Base-by-base conservation (phyloP, 1,140 invertebrate genomes). In the Trissolcus basalis region DNA sequence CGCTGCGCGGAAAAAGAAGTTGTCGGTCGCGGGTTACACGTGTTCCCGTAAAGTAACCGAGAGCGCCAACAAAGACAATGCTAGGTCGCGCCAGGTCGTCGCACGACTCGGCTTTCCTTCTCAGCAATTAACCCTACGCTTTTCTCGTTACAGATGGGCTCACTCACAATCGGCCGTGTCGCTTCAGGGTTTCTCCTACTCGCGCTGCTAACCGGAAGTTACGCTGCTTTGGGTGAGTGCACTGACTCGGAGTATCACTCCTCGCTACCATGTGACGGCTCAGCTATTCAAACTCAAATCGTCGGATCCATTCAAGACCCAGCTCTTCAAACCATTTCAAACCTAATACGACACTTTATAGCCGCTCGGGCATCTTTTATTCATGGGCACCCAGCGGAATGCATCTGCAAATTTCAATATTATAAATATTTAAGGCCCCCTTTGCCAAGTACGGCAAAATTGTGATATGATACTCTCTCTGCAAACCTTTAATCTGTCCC, bases 61-160 rank as follows among this genome's bases (percentile, higher is more conserved):
- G 43, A 35, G 63, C 54, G 56, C n/a, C 59, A 53, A 45, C 41
- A 50, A 55, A 70, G 70, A 78, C 76, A 80, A 80, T 80, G 72
- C 50, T 48, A 56, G 77, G 78, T 78, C 69, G 69, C 49, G 61
- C 27, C 67, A 47, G 72, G 72, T 76, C 72, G 72, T 68, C 54
- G 68, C 50, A 75, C 77, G 71, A 53, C 35, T 60, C 47, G 8
- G 15, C 53, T 79, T 65, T 68, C 61, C 68, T 60, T 16, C 7
- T 54, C 54, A 65, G 12, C 9, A 27, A 83, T 81, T 83, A 73
- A 71, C 64, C 48, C 67, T 35, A 79, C 49, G 56, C 73, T 13
- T 81, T 78, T 85, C 79, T 70, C 65, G 50, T 86, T 88, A 55
- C 81, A 87, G 86, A 87, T 87, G 87, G 81, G 82, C 79, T 82